A percentile compares a stretch with the other conserved stretches of the same genome.
Evolutionary conservation across 2,797 vertebrate genomes (phyloP).

Genomic region (Darevskia nairensis): DNA sequence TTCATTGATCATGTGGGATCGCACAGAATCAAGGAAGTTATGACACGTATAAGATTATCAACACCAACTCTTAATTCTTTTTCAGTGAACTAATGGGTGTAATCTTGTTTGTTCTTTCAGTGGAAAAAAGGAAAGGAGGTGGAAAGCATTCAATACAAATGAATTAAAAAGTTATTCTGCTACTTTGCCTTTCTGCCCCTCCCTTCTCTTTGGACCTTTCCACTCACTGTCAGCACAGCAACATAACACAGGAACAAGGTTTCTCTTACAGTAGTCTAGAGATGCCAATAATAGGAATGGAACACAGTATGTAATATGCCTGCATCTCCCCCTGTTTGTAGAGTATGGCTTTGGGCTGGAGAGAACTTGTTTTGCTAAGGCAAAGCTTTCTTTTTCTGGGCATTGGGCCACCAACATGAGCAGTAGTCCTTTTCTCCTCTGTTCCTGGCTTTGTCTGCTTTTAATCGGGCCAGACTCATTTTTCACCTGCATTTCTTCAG

Average conservation of each 20-base stretch:
- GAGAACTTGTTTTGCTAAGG: background rate
- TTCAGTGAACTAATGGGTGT: background rate
- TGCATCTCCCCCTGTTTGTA: too few relatives aligned
- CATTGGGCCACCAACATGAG: background rate
- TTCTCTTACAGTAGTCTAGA: too few relatives aligned
- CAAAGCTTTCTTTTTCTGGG: background rate
- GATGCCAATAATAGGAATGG: too few relatives aligned
- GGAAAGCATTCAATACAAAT: background rate
- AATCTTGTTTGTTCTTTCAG: background rate
- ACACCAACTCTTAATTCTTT: background rate
- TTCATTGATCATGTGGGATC: background rate
- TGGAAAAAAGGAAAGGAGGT: background rate
- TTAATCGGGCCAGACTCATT: background rate
- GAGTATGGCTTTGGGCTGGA: background rate
- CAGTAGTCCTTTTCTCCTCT: background rate
- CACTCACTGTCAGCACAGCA: too few relatives aligned
- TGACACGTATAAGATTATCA: background rate
- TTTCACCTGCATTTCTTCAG: background rate
- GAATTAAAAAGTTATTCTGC: background rate
- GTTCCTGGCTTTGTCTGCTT: too few relatives aligned
- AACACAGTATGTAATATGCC: too few relatives aligned
- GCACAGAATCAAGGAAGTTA: background rate
- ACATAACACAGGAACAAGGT: too few relatives aligned
- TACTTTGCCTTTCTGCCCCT: background rate
- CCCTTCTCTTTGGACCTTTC: too few relatives aligned